Conservation (phyloP, 2,113 vertebrate species). For the Lagopus leucura region DNA sequence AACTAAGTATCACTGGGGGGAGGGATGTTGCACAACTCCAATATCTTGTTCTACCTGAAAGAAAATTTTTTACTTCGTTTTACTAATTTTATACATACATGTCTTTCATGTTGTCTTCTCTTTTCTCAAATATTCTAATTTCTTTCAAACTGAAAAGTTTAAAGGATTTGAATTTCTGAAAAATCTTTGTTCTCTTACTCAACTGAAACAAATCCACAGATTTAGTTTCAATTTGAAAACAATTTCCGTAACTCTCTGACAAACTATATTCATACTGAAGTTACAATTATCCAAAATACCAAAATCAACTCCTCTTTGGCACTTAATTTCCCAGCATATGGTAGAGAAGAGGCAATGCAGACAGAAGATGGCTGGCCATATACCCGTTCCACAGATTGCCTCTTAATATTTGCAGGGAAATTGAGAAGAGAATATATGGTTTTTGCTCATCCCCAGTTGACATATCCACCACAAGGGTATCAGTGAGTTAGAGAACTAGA, state of each 20-base stretch:
- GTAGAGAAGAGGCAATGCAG: background rate
- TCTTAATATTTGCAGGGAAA: background rate
- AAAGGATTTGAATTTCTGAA: background rate
- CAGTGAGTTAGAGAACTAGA: background rate
- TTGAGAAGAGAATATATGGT: background rate
- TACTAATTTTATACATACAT: background rate
- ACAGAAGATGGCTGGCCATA: background rate
- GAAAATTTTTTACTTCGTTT: background rate
- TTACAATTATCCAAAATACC: background rate
- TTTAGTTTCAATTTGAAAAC: background rate
- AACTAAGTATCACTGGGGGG: background rate
- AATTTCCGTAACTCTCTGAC: background rate
- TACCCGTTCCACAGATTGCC: background rate
- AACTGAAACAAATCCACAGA: background rate
- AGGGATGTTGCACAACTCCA: background rate
- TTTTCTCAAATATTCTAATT: background rate
- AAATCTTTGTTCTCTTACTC: background rate
- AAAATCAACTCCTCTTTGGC: background rate
- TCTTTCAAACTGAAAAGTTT: background rate
- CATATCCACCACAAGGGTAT: background rate
- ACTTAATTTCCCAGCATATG: background rate
- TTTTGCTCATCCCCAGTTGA: background rate
- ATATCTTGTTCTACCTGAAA: slow-evolving; percentile 27
- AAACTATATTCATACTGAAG: background rate
- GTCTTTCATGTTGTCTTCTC: background rate